A percentile compares a stretch with the other conserved stretches of the same genome.
phyloP scores from a whole-genome alignment of 2,113 vertebrate genomes.

The Smithornis capensis region DNA sequence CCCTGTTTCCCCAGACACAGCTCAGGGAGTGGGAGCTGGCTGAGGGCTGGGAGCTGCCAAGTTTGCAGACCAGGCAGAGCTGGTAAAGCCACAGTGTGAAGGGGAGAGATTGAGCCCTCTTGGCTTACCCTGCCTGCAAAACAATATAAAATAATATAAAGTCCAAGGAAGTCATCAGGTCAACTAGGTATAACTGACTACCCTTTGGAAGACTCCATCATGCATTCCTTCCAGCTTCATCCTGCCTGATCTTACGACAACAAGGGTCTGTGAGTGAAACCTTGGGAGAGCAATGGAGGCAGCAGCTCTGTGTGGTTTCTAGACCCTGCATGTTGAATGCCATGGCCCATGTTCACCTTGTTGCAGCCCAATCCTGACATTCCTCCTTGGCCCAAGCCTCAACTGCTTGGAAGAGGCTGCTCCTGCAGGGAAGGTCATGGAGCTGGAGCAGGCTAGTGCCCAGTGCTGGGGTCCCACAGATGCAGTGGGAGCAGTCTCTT shows the following conservation, averaged over 20 bases:
- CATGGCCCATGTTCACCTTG: rapidly evolving
- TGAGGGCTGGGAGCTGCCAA: neutral
- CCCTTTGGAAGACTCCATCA: neutral
- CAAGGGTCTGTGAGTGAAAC: neutral
- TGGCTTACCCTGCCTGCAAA: neutral
- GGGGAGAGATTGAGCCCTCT: neutral
- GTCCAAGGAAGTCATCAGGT: neutral
- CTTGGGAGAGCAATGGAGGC: neutral
- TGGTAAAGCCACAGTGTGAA: neutral
- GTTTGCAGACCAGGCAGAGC: neutral
- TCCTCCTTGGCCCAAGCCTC: neutral
- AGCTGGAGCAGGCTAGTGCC: neutral
- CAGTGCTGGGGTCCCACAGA: neutral
- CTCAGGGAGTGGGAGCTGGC: neutral
- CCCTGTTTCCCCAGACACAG: neutral
- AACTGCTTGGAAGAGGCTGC: neutral
- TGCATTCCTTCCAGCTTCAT: neutral
- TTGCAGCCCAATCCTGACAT: neutral
- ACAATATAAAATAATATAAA: rapidly evolving
- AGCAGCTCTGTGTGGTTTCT: neutral
- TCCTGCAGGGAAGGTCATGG: rapidly evolving
- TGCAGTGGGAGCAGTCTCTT: neutral
- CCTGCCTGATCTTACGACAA: neutral
- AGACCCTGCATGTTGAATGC: neutral
- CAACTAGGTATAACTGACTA: neutral